Conservation (phyloP, 1,140 invertebrate species). For the Anagrus nilaparvatae region DNA sequence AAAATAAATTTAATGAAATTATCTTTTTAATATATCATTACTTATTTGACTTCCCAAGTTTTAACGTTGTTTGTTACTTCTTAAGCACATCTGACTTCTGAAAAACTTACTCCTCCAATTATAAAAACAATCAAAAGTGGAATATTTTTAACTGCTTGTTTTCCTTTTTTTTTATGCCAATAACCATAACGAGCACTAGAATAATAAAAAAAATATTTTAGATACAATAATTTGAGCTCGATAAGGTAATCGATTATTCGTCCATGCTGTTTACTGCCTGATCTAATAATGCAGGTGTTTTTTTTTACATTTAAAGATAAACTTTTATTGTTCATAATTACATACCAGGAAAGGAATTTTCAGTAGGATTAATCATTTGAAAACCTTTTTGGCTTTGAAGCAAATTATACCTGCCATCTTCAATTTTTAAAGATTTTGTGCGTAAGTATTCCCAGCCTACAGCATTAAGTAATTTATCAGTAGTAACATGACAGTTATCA, state of each 20-base stretch:
- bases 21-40: constrained; percentile 34
- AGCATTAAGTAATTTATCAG: constrained; percentile 58
- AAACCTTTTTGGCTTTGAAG: constrained; percentile 64
- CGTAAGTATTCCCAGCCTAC: constrained; percentile 72
- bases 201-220: constrained; percentile 9
- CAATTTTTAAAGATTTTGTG: constrained; percentile 50
- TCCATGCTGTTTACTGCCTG: constrained; percentile 82
- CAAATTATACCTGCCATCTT: constrained; percentile 56
- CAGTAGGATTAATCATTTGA: constrained; percentile 71
- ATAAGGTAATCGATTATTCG: constrained; percentile 94
- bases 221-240: constrained; percentile 73
- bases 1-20: constrained; percentile 2
- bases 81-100: constrained; percentile 95
- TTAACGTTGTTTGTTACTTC: constrained; percentile 93
- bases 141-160: constrained; percentile 88
- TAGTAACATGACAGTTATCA: constrained; percentile 54
- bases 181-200: constrained; percentile 91
- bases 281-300: constrained; percentile 95
- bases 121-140: constrained; percentile 94
- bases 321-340: too few relatives aligned
- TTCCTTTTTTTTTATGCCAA: constrained; percentile 98
- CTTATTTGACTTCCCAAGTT: constrained; percentile 98
- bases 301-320: constrained; percentile 98
- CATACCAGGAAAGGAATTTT: constrained; percentile 75
- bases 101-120: constrained; percentile 91